Conservation (phyloP, 2,113 vertebrate species). For the Festucalex cinctus region DNA sequence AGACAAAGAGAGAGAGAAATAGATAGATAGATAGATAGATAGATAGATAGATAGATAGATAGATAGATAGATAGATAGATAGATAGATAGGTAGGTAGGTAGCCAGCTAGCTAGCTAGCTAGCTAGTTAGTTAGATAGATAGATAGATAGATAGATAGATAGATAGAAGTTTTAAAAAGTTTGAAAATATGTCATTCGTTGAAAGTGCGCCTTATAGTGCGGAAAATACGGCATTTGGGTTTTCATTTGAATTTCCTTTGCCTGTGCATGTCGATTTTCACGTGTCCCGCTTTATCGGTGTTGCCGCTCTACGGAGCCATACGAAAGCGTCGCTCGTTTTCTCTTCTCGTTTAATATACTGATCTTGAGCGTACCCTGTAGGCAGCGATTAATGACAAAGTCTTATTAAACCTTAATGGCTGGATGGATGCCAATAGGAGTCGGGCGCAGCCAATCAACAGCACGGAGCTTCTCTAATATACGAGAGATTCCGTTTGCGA, state of each 20-base stretch:
- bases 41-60: no score
- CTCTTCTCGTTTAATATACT: constrained; percentile 43
- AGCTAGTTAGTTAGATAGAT: no score
- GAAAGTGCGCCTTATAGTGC: no score
- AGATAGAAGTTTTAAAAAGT: no score
- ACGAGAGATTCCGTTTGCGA: constrained; percentile 32
- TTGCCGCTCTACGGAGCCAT: constrained; percentile 34
- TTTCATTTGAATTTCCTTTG: not conserved
- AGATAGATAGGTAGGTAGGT: no score
- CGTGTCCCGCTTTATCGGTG: constrained; percentile 42
- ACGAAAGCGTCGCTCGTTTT: constrained; percentile 44
- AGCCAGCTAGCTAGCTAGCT: no score
- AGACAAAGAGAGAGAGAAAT: no score
- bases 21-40: no score
- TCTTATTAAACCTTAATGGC: constrained; percentile 72
- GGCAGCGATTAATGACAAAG: constrained; percentile 67
- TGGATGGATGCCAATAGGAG: constrained; percentile 47
- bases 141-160: no score
- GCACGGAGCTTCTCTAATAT: constrained; percentile 57
- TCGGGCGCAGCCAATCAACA: constrained; percentile 53
- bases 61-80: no score
- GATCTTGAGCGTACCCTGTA: constrained; percentile 55
- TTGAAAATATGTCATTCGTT: no score
- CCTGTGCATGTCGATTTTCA: constrained; percentile 18
- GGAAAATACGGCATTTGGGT: no score